phyloP scores from a whole-genome alignment of 1,140 invertebrate genomes.

The Drosophila azteca region DNA sequence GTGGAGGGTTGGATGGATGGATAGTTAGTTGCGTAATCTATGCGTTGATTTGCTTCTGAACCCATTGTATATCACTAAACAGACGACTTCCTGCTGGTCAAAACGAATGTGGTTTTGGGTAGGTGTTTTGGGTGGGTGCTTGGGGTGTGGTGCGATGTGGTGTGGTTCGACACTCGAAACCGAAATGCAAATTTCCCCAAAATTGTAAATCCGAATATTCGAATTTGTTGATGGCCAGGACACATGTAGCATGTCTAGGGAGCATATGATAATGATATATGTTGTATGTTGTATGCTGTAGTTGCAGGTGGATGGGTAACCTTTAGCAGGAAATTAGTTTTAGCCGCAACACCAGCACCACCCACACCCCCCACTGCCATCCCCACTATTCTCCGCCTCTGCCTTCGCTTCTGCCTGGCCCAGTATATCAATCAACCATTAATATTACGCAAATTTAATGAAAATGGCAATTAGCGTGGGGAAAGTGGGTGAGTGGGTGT shows the following conservation, averaged over 20 bases:
- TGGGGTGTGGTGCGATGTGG: constrained; percentile 2
- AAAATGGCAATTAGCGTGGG: constrained; percentile 63
- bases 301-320: constrained; percentile 2
- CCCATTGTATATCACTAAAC: constrained; percentile 49
- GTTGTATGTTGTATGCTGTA: background rate
- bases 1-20: constrained; percentile 36
- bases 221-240: constrained; percentile 33
- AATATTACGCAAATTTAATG: constrained; percentile 79
- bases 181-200: constrained; percentile 37
- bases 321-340: constrained; percentile 68
- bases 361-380: too few species aligned
- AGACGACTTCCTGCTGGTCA: constrained; percentile 34
- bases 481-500: too few species aligned
- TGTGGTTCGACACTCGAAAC: background rate
- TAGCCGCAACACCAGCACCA: constrained; percentile 43
- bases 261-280: constrained; percentile 3
- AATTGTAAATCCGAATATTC: constrained; percentile 41
- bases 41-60: constrained; percentile 69
- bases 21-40: constrained; percentile 79
- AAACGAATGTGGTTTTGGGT: constrained; percentile 34
- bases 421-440: constrained; percentile 43
- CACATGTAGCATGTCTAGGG: constrained; percentile 3
- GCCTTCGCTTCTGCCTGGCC: background rate
- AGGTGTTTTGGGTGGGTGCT: too few species aligned
- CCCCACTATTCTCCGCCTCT: too few species aligned